A percentile compares a stretch with the other conserved stretches of the same genome.
Conservation (phyloP, 64 coral and sea anemone species). For the Pocillopora damicornis region DNA sequence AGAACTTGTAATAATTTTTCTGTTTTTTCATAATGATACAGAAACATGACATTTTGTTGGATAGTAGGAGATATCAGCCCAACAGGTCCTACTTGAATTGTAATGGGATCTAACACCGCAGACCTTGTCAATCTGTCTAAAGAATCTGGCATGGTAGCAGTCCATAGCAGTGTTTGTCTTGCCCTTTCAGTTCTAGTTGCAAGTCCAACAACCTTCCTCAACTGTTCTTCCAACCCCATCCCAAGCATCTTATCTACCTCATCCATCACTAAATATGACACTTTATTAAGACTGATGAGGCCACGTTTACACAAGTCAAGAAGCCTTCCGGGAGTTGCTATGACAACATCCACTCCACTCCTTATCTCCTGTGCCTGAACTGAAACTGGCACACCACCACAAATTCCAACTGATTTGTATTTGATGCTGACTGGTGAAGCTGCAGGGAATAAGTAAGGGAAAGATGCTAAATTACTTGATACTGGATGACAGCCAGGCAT, state of each 20-base stretch:
- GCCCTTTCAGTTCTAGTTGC: constrained; percentile 72
- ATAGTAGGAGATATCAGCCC: constrained; percentile 81
- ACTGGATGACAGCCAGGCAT: not conserved
- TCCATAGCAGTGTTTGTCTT: constrained; percentile 89
- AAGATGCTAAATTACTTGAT: not conserved
- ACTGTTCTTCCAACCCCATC: constrained; percentile 97
- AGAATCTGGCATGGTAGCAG: constrained; percentile 93
- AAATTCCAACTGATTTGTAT: constrained; percentile 78
- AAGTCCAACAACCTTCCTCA: constrained; percentile 87
- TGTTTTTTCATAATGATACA: constrained; percentile 92
- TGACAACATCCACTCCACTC: constrained; percentile 77
- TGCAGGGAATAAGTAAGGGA: not conserved
- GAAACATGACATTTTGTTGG: constrained; percentile 80
- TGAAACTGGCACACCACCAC: constrained; percentile 86
- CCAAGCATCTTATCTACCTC: constrained; percentile 97
- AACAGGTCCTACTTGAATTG: constrained; percentile 86
- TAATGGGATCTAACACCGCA: constrained; percentile 87
- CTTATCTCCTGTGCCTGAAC: constrained; percentile 62
- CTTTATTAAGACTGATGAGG: constrained; percentile 49
- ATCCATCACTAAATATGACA: constrained; percentile 92
- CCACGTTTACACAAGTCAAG: constrained; percentile 91
- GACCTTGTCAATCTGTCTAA: constrained; percentile 94
- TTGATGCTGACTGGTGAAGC: not conserved
- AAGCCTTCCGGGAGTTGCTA: constrained; percentile 89
- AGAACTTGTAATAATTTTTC: constrained; percentile 74